These are phyloP conservation scores for Polypedilum vanderplanki DNA, from an alignment of 1,140 invertebrate genomes.

Conservation along the genomic window DNA sequence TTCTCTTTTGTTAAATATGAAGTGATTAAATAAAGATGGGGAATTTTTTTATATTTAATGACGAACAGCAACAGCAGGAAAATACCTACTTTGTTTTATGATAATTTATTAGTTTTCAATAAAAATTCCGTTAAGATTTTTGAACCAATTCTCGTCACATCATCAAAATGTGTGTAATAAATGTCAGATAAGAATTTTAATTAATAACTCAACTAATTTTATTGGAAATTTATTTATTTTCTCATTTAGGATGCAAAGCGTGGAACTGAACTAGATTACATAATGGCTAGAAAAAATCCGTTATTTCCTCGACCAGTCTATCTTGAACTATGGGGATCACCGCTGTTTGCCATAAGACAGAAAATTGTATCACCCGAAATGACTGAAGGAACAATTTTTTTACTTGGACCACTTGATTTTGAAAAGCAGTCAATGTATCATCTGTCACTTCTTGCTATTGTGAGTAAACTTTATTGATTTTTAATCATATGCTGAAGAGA, in stretches of 20 bases:
- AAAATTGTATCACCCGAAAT: conserved; percentile 62
- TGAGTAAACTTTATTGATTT: conserved; percentile 46
- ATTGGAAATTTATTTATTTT: conserved; percentile 37
- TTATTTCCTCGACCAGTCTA: conserved; percentile 66
- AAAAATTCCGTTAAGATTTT: too few relatives aligned
- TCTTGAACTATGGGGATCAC: conserved; percentile 69
- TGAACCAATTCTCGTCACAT: too few relatives aligned
- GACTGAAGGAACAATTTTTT: conserved; percentile 66
- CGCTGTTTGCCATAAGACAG: conserved; percentile 68
- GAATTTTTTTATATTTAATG: too few relatives aligned
- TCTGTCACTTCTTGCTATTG: conserved; percentile 70
- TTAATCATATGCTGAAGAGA: conserved; percentile 21
- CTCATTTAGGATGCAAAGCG: conserved; percentile 60
- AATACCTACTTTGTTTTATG: too few relatives aligned
- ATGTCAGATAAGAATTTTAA: too few relatives aligned
- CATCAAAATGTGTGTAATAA: too few relatives aligned
- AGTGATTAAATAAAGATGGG: too few relatives aligned
- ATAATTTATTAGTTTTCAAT: too few relatives aligned
- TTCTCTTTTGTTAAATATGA: too few relatives aligned
- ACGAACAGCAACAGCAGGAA: too few relatives aligned
- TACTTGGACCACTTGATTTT: conserved; percentile 71
- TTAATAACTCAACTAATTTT: too few relatives aligned
- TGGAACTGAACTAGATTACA: conserved; percentile 71
- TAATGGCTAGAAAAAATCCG: conserved; percentile 70
- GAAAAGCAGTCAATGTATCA: conserved; percentile 79